phyloP scores from a whole-genome alignment of 2,888 invertebrate genomes.

The Invenusta paracnida region DNA sequence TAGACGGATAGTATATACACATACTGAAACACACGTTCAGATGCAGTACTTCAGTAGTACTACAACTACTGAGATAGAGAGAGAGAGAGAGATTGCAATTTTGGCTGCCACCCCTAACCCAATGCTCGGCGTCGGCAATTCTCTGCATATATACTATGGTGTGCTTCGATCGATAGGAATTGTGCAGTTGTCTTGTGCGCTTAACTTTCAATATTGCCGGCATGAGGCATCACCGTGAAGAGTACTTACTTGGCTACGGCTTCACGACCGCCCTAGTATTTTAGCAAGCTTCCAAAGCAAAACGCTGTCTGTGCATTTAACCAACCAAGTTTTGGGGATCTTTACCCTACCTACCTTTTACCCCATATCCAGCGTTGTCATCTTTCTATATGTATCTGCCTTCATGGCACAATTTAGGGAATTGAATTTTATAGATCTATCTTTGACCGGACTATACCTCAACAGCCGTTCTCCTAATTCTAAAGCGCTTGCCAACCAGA shows the following conservation, averaged over 20 bases:
- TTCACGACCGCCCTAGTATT: background rate
- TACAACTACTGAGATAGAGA: too few relatives aligned
- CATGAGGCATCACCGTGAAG: background rate
- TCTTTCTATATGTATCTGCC: too few relatives aligned
- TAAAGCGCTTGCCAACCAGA: too few relatives aligned
- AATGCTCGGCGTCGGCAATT: background rate
- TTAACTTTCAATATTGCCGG: background rate
- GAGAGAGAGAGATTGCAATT: too few relatives aligned
- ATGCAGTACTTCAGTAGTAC: too few relatives aligned
- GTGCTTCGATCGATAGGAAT: slow-evolving; percentile 10
- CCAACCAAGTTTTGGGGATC: background rate
- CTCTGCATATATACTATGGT: too few relatives aligned
- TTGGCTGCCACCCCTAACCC: too few relatives aligned
- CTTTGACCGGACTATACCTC: background rate
- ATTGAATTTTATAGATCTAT: background rate
- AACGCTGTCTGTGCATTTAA: background rate
- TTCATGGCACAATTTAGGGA: background rate
- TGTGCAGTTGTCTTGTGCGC: slow-evolving; percentile 15
- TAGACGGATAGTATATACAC: too few relatives aligned
- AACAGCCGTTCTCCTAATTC: background rate
- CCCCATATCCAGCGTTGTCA: background rate
- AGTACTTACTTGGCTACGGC: slow-evolving; percentile 22
- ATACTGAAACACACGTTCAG: too few relatives aligned
- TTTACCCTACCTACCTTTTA: background rate
- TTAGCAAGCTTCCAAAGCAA: background rate